phyloP scores from a whole-genome alignment of 2,113 vertebrate species.

The Accipiter cooperii region DNA sequence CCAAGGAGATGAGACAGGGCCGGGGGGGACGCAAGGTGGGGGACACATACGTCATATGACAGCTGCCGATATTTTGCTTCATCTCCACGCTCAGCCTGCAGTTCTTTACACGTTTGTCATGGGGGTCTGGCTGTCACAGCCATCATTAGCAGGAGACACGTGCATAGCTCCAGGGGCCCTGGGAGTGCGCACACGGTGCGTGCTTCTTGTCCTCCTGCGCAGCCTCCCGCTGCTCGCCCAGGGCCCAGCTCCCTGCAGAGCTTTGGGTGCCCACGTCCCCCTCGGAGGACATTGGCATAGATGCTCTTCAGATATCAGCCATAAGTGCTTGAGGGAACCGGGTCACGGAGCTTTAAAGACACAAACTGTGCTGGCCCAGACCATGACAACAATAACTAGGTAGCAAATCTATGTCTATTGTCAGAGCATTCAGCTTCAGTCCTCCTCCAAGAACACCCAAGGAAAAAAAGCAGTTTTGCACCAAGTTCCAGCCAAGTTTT shows the following conservation, averaged over 20 bases:
- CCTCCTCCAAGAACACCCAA: neutral
- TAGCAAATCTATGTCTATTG: neutral
- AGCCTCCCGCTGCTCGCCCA: neutral
- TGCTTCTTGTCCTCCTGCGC: neutral
- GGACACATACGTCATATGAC: neutral
- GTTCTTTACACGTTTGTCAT: neutral
- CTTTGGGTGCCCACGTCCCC: neutral
- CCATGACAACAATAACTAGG: neutral
- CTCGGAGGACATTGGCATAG: neutral
- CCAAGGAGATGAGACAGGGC: neutral
- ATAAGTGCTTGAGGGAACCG: neutral
- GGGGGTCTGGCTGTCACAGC: neutral
- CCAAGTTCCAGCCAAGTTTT: neutral
- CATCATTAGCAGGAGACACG: neutral
- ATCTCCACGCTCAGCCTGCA: neutral
- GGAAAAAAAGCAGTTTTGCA: neutral
- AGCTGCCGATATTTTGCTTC: neutral
- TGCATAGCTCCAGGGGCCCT: neutral
- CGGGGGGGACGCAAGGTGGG: neutral
- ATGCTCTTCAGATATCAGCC: neutral
- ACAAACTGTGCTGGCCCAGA: neutral
- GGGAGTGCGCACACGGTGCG: rapidly evolving
- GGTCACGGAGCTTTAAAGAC: neutral
- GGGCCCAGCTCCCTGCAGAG: rapidly evolving
- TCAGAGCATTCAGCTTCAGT: neutral